Percentiles rank a stretch among this genome's conserved stretches.
Evolutionary conservation across 2,113 vertebrate genomes (phyloP).

Genomic region (Talpa occidentalis): DNA sequence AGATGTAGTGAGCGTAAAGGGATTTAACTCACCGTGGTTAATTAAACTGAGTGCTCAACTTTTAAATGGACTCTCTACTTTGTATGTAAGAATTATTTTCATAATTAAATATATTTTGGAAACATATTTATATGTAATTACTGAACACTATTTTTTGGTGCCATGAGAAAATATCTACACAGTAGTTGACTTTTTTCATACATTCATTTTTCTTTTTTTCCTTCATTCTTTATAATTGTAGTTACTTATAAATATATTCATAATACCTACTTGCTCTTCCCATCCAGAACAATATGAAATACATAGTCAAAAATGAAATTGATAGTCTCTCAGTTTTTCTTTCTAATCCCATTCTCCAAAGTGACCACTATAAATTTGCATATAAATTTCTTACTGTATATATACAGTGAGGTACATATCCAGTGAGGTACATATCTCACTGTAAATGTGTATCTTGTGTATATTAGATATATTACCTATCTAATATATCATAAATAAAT

Average conservation of each 20-base stretch:
- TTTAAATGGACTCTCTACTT: neutral
- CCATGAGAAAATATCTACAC: neutral
- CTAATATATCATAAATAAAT: too few species aligned
- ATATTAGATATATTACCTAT: too few species aligned
- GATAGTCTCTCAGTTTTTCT: neutral
- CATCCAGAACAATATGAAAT: neutral
- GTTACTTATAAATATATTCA: neutral
- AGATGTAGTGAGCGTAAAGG: neutral
- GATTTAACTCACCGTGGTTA: neutral
- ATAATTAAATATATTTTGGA: conserved; percentile 28
- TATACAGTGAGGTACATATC: neutral
- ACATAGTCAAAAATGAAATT: neutral
- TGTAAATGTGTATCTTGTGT: neutral
- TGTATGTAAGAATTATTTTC: conserved; percentile 31
- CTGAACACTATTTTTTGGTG: neutral
- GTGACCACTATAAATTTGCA: neutral
- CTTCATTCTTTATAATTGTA: neutral
- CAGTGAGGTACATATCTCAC: neutral
- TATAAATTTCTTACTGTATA: neutral
- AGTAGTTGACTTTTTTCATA: neutral
- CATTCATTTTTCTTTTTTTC: neutral
- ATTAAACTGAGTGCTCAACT: neutral
- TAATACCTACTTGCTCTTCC: neutral
- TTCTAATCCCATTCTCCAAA: neutral
- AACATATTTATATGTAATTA: neutral